Evolutionary conservation across 1,140 invertebrate genomes (phyloP).

Genomic region (Nilaparvata lugens): DNA sequence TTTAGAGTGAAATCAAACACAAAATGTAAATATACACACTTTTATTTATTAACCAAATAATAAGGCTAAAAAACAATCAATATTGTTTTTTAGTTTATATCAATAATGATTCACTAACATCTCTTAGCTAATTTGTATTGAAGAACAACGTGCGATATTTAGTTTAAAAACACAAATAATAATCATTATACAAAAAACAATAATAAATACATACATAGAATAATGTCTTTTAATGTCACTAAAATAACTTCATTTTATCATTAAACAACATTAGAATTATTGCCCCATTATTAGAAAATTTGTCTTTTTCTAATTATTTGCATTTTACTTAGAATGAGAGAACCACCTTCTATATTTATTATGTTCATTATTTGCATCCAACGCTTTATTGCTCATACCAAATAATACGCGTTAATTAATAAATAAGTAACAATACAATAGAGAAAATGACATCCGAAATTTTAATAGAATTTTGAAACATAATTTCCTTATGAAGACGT

Average conservation of each 20-base stretch:
- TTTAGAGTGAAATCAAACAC: not conserved
- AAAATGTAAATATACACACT: slow-evolving; percentile 4
- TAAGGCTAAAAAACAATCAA: slow-evolving; percentile 5
- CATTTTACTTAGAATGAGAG: not conserved
- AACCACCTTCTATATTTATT: not conserved
- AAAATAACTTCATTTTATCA: not conserved
- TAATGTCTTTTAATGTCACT: not conserved
- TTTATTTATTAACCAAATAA: not conserved
- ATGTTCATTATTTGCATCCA: too few relatives aligned
- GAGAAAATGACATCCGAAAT: too few relatives aligned
- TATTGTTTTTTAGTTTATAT: slow-evolving; percentile 3
- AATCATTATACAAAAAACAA: slow-evolving; percentile 1
- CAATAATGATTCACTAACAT: slow-evolving; percentile 3
- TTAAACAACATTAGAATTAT: slow-evolving; percentile 2
- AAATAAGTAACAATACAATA: too few relatives aligned
- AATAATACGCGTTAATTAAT: too few relatives aligned
- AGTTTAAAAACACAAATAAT: slow-evolving; percentile 5
- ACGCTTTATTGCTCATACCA: too few relatives aligned
- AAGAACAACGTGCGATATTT: slow-evolving; percentile 6
- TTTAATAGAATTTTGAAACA: too few relatives aligned
- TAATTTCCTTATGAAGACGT: too few relatives aligned
- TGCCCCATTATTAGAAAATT: slow-evolving; percentile 1
- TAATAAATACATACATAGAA: not conserved
- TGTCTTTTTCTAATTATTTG: not conserved
- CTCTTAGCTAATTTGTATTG: slow-evolving; percentile 4